Percentiles rank a stretch among this genome's conserved stretches.
phyloP scores from a whole-genome alignment of 2,888 invertebrate genomes.

The Aphodius sticticus region DNA sequence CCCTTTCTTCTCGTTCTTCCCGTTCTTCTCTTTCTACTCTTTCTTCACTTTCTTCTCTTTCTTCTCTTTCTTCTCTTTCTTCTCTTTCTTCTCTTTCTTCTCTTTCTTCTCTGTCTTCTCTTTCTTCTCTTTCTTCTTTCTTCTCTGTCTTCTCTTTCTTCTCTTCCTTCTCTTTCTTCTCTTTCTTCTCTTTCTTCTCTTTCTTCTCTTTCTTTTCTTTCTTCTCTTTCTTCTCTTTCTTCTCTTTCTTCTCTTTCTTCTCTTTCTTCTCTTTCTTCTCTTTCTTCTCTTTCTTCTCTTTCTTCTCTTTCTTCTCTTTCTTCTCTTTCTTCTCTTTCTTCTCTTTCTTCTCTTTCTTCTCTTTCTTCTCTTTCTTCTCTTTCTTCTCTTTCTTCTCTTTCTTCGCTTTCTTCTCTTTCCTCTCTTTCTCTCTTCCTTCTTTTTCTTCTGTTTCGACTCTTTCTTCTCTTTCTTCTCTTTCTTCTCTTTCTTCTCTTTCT shows the following conservation, averaged over 20 bases:
- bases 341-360: background rate
- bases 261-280: background rate
- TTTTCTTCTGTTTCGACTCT: too few species aligned
- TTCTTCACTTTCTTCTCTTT: slow-evolving; percentile 12
- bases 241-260: background rate
- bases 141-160: too few species aligned
- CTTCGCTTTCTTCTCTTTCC: background rate
- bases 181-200: background rate
- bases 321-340: background rate
- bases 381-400: background rate
- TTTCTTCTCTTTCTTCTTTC: background rate
- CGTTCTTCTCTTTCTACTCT: background rate
- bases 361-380: background rate
- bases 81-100: background rate
- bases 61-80: slow-evolving; percentile 12
- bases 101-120: slow-evolving; percentile 19
- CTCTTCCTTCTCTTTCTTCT: background rate
- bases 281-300: background rate
- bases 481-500: too few species aligned
- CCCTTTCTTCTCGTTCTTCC: slow-evolving; percentile 7
- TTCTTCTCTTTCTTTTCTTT: background rate
- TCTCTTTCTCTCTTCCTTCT: too few species aligned
- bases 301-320: background rate
- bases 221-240: background rate
- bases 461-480: too few species aligned